Percentiles rank a stretch among this genome's conserved stretches.
Evolutionary conservation across 2,113 vertebrate genomes (phyloP).

Genomic region (Cynopterus brachyotis): DNA sequence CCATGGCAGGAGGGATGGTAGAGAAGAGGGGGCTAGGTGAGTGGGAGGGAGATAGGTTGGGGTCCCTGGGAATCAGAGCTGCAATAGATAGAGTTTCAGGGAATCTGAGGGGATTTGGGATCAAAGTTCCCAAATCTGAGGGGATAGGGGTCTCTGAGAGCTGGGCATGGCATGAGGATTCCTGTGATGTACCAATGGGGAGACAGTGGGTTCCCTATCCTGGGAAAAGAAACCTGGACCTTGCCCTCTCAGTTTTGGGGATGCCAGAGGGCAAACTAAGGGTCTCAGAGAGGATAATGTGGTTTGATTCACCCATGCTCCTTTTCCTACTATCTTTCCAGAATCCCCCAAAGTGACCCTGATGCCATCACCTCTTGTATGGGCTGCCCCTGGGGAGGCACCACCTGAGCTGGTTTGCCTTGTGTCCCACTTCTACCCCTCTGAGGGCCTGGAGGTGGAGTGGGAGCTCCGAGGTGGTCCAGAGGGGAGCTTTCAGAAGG

Average conservation of each 20-base stretch:
- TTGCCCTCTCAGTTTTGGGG: not conserved
- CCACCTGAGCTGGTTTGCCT: conserved; percentile 83
- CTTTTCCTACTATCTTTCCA: not conserved
- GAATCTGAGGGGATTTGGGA: not conserved
- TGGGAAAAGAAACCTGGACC: not conserved
- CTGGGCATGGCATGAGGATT: not conserved
- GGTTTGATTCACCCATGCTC: not conserved
- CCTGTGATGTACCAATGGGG: not conserved
- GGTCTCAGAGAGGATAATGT: not conserved
- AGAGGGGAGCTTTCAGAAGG: not conserved
- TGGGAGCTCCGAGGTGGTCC: conserved; percentile 83
- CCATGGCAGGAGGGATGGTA: not conserved
- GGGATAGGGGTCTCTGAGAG: not conserved
- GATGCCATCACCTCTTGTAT: conserved; percentile 74
- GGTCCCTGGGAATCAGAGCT: conserved; percentile 44
- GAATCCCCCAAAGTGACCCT: conserved; percentile 75
- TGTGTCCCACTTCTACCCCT: conserved; percentile 86
- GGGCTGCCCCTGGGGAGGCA: conserved; percentile 78
- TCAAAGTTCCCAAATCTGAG: not conserved
- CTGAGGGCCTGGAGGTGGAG: conserved; percentile 81
- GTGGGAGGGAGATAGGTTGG: not conserved
- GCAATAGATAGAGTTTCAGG: not conserved
- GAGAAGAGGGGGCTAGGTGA: not conserved
- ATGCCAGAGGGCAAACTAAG: not conserved
- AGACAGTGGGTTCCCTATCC: not conserved